Conservation (phyloP, 2,888 invertebrate genomes). For the Drosophila cognata region DNA sequence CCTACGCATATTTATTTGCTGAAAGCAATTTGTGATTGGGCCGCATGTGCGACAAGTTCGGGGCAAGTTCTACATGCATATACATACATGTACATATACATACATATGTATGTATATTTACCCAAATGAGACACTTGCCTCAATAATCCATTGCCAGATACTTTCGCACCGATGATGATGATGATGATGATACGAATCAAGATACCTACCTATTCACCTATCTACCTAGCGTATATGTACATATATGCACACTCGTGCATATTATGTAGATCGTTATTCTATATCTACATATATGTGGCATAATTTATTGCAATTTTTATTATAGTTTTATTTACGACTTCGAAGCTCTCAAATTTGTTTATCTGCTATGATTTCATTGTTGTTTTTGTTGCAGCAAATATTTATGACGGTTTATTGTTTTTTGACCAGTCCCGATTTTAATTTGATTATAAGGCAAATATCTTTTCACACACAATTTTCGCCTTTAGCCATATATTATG, state of each 20-base stretch:
- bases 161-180: background rate
- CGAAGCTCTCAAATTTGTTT: slow-evolving; percentile 68
- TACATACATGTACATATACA: background rate
- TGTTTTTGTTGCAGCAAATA: slow-evolving; percentile 56
- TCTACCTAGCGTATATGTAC: slow-evolving; percentile 19
- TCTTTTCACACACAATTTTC: slow-evolving; percentile 38
- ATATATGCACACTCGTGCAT: slow-evolving; percentile 10
- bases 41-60: slow-evolving; percentile 60
- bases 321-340: slow-evolving; percentile 74
- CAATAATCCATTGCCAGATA: slow-evolving; percentile 19
- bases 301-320: slow-evolving; percentile 75
- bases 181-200: no score
- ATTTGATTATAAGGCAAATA: slow-evolving; percentile 47
- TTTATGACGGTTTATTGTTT: slow-evolving; percentile 52
- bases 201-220: slow-evolving; percentile 32
- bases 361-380: slow-evolving; percentile 35
- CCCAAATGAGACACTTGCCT: slow-evolving; percentile 29
- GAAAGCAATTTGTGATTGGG: slow-evolving; percentile 80
- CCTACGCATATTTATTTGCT: slow-evolving; percentile 29
- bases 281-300: slow-evolving; percentile 48
- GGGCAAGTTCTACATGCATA: slow-evolving; percentile 2
- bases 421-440: slow-evolving; percentile 45
- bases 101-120: background rate
- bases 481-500: slow-evolving; percentile 37
- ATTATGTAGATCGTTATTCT: slow-evolving; percentile 44